Base-by-base conservation (phyloP, 2,797 vertebrate species). In the Pangasius djambal region DNA sequence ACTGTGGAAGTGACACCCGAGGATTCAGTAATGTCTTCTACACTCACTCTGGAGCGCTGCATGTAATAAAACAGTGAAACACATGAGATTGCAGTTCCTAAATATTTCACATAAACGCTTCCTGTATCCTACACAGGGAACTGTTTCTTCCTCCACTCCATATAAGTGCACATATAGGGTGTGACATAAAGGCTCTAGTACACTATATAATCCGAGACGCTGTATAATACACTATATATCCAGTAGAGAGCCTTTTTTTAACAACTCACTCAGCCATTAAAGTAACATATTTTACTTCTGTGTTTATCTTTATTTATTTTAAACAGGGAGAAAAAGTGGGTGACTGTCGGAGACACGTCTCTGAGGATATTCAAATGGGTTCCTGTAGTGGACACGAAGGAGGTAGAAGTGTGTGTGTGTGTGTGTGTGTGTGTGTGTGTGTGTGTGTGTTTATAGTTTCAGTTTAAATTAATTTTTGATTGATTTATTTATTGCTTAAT, bases 341-440 rank as follows among this genome's bases (percentile, higher is more conserved):
- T 97, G 91, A 97, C 97, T 3, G 97, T 98, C 77, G 97, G 97
- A 1, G 97, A 97, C 91, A 97, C 97, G 0, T 97, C 97, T 20
- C 94, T 97, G 92, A 94, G 96, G 93, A 97, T 97, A 94, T 97
- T 97, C 94, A 97, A 97, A 90, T 97, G 97, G 97, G 97, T 98
- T 88, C 97, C 97, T 81, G 97, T 97, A 86, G 94, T 96, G 20
- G 97, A 97, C 93, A 96, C 94, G 90, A 97, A 97, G 92, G 97
- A 97, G 96, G 97, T 97, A 93, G 83, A 50, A 34, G 52, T 44
- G 6, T 48, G 44, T 44, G 40, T 44, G 40, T 44, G 40, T 44
- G 40, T 44, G 40, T 44, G 40, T 44, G 40, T 44, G 40, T 44
- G 40, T 44, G 40, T 44, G 40, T 44, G 87, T 69, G 40, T 18